Percentiles rank a stretch among this genome's conserved stretches.
phyloP scores from a whole-genome alignment of 2,797 vertebrate species.

The Paramormyrops hopkinsi region DNA sequence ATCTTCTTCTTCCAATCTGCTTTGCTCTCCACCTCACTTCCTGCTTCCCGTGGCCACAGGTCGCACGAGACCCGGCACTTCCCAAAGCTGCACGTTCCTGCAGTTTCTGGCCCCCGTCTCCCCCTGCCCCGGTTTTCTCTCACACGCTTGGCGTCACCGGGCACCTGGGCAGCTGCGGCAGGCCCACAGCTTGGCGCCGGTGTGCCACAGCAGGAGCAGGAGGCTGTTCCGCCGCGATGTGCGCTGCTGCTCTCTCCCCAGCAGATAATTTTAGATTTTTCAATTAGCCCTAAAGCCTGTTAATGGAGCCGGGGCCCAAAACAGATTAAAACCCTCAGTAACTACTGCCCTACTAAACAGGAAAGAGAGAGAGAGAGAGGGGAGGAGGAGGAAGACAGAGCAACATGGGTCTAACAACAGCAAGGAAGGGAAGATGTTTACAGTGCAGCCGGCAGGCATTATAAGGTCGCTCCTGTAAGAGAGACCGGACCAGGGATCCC shows the following conservation, averaged over 20 bases:
- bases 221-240: not conserved
- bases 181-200: not conserved
- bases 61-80: not conserved
- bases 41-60: not conserved
- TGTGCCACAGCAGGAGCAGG: not conserved
- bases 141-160: not conserved
- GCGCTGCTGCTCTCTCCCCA: not conserved
- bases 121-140: not conserved
- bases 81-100: not conserved
- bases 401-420: conserved; percentile 5
- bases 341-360: conserved; percentile 49
- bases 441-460: not conserved
- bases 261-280: conserved; percentile 52
- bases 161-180: not conserved
- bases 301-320: conserved; percentile 43
- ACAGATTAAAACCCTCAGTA: conserved; percentile 47
- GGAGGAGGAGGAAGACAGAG: not conserved
- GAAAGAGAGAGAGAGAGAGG: not conserved
- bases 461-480: not conserved
- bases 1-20: not conserved
- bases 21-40: not conserved
- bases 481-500: not conserved
- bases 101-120: not conserved
- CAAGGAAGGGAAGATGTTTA: not conserved
- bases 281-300: conserved; percentile 56